These are phyloP conservation scores for Stomorhina lunata DNA, from an alignment of 2,888 invertebrate genomes.

Conservation along the genomic window DNA sequence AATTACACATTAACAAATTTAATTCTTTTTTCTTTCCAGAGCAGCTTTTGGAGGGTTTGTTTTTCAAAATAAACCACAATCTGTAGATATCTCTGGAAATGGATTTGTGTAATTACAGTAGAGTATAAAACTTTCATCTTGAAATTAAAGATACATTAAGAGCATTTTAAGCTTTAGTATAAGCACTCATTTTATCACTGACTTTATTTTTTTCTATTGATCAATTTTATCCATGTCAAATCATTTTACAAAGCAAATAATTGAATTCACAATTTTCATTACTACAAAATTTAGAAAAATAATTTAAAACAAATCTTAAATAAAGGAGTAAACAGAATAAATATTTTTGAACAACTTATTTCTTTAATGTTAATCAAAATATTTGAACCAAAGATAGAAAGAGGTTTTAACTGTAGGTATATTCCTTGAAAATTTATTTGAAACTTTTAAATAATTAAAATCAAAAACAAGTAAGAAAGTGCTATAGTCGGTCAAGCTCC, in stretches of 20 bases:
- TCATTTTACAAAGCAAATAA: constrained; percentile 4
- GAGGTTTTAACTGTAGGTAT: neutral
- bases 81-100: neutral
- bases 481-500: no score
- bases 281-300: neutral
- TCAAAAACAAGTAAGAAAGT: no score
- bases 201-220: neutral
- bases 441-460: constrained; percentile 48
- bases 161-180: no score
- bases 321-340: neutral
- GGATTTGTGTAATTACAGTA: neutral
- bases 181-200: neutral
- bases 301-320: neutral
- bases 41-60: neutral
- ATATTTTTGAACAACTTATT: neutral
- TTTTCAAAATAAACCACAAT: constrained; percentile 17
- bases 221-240: neutral
- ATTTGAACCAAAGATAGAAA: neutral
- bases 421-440: constrained; percentile 34
- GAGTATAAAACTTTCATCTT: neutral
- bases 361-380: neutral
- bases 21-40: constrained; percentile 20
- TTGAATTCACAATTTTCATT: constrained; percentile 1
- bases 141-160: no score
- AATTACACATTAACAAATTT: constrained; percentile 73